Conservation (phyloP, 2,113 vertebrate genomes). For the Plestiodon gilberti region DNA sequence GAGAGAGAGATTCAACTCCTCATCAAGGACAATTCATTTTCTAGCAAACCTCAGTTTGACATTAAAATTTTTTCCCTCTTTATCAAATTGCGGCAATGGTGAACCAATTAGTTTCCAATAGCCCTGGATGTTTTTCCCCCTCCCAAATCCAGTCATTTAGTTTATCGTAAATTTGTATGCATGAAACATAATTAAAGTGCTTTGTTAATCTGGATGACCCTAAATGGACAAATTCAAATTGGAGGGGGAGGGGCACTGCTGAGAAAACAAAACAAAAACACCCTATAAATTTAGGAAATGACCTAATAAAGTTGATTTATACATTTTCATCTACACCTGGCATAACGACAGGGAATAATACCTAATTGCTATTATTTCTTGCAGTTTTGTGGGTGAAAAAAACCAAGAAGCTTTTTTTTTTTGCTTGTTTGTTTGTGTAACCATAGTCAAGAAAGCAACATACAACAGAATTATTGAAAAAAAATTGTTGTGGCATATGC, state of each 20-base stretch:
- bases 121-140: constrained; percentile 14
- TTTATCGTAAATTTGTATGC: constrained; percentile 22
- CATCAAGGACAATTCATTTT: constrained; percentile 38
- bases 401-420: not conserved
- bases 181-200: constrained; percentile 45
- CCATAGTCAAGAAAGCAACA: not conserved
- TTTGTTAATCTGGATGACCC: constrained; percentile 21
- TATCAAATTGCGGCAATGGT: constrained; percentile 1
- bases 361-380: constrained; percentile 46
- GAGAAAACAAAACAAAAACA: constrained; percentile 11
- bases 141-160: not conserved
- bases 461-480: constrained; percentile 14
- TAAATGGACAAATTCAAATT: constrained; percentile 37
- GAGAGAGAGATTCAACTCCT: not conserved
- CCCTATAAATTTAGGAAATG: constrained; percentile 38
- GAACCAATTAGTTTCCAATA: constrained; percentile 6
- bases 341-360: constrained; percentile 40
- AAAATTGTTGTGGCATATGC: constrained; percentile 24
- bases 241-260: not conserved
- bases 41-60: constrained; percentile 10
- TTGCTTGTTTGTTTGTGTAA: not conserved
- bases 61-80: constrained; percentile 44
- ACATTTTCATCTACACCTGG: constrained; percentile 42
- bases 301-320: constrained; percentile 35
- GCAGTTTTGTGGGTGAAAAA: constrained; percentile 35